Conservation (phyloP, 1,140 invertebrate genomes). For the Diabrotica undecimpunctata region DNA sequence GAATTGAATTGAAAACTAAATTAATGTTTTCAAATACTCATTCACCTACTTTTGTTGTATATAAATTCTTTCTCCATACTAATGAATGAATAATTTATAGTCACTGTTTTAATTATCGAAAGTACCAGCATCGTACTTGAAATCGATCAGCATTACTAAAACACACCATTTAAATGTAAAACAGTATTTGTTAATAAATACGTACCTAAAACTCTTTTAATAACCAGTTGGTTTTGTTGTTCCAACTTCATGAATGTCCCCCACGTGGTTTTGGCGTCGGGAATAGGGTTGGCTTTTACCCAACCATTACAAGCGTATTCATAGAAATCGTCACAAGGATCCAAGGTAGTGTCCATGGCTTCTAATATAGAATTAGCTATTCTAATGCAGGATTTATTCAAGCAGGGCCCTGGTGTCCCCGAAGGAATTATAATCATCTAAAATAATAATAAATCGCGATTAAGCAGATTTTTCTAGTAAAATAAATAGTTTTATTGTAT, state of each 20-base stretch:
- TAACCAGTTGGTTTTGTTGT: constrained; percentile 87
- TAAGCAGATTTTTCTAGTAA: no score
- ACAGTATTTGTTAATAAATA: not conserved
- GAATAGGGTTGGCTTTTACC: constrained; percentile 88
- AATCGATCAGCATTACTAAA: no score
- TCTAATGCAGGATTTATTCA: constrained; percentile 80
- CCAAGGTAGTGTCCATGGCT: constrained; percentile 71
- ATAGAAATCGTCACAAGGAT: constrained; percentile 96
- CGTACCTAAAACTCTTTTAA: constrained; percentile 82
- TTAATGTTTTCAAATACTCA: no score
- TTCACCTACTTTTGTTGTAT: no score
- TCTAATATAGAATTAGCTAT: constrained; percentile 81
- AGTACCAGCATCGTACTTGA: no score
- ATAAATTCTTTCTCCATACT: no score
- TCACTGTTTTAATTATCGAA: no score
- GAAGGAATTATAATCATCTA: constrained; percentile 2
- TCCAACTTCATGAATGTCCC: constrained; percentile 92
- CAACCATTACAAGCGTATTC: constrained; percentile 90
- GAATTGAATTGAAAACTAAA: no score
- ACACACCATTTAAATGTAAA: no score
- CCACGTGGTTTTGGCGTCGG: constrained; percentile 89
- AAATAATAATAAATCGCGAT: not conserved
- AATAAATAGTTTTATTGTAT: no score
- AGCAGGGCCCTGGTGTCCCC: constrained; percentile 55
- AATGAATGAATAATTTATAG: no score